These are phyloP conservation scores for Synodontis membranacea DNA, from an alignment of 2,113 vertebrate species.

Conservation along the genomic window DNA sequence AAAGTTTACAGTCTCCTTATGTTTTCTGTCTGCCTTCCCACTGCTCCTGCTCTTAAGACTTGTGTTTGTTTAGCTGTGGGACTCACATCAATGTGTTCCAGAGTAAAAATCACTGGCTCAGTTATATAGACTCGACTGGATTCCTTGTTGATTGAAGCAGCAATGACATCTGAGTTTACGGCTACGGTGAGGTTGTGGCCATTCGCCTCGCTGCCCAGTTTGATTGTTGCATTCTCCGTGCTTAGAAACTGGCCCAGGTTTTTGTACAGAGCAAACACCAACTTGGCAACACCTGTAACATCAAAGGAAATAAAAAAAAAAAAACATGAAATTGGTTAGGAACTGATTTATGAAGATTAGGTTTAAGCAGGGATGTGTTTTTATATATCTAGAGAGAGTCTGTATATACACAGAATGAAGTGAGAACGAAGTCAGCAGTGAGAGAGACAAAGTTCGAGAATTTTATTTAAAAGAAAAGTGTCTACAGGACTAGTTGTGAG, in stretches of 20 bases:
- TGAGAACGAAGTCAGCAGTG: neutral
- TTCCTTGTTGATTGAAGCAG: conserved; percentile 98
- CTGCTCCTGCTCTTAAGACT: conserved; percentile 21
- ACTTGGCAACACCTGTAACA: conserved; percentile 87
- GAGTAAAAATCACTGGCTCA: conserved; percentile 94
- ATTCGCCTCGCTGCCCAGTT: conserved; percentile 80
- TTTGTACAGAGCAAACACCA: conserved; percentile 98
- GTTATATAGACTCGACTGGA: conserved; percentile 96
- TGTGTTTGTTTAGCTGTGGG: conserved; percentile 56
- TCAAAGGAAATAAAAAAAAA: neutral
- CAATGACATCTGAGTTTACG: conserved; percentile 95
- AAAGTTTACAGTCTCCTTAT: conserved; percentile 57
- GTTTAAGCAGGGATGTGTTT: neutral
- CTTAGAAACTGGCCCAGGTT: conserved; percentile 95
- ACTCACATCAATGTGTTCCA: conserved; percentile 98
- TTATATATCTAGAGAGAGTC: neutral
- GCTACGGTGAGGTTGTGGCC: conserved; percentile 88
- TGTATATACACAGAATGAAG: neutral
- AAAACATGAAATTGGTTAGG: neutral
- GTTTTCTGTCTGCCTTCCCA: conserved; percentile 64
- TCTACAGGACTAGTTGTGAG: neutral
- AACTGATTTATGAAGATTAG: neutral
- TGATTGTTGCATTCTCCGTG: conserved; percentile 94
- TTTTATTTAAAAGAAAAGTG: neutral
- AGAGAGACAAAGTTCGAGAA: neutral